Evolutionary conservation across 2,113 vertebrate genomes (phyloP), one percentile per base, ranked within the genome.

Genomic region (Pao palembangensis): DNA sequence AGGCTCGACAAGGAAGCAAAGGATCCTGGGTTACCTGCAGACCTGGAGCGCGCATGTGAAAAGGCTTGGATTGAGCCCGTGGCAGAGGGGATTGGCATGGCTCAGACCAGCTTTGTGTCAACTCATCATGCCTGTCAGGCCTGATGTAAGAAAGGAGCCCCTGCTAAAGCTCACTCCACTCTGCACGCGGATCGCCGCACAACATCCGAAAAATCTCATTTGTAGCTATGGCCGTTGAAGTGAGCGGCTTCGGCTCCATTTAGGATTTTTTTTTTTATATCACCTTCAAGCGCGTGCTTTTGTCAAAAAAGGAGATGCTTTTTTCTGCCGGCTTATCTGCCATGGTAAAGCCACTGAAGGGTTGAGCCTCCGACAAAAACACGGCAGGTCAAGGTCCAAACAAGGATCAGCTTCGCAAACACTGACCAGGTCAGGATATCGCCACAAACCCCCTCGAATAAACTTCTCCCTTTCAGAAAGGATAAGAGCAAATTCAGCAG

Each of bases 71-170:
- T 85, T 88, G 80, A 86, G 85, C 85, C 81, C 73, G 77, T 76
- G 75, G 73, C 78, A 78, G 67, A 67, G 79, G 80, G 85, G 85
- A 85, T 86, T 79, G 89, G 82, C 85, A 86, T 87, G 90, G 89
- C 59, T 90, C 90, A 81, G 85, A 83, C 75, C 81, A 76, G 80
- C 81, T 87, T 88, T 80, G 80, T 86, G 87, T 85, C 89, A 91
- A 88, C 91, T 85, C 88, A 93, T 85, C 93, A 95, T 95, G 93
- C 94, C 91, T 90, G 81, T 80, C 80, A 88, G 91, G 90, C 87
- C 79, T 86, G 91, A 92, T 56, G 69, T 49, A 60, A 91, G 80
- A 63, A 82, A 87, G 84, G 91, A 93, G 82, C 90, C 89, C 80
- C 89, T 91, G 68, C 90, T 89, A 86, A 81, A 85, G 56, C 51